These are phyloP conservation scores for Pandemis cinnamomeana DNA, from an alignment of 2,888 invertebrate species.

Conservation along the genomic window DNA sequence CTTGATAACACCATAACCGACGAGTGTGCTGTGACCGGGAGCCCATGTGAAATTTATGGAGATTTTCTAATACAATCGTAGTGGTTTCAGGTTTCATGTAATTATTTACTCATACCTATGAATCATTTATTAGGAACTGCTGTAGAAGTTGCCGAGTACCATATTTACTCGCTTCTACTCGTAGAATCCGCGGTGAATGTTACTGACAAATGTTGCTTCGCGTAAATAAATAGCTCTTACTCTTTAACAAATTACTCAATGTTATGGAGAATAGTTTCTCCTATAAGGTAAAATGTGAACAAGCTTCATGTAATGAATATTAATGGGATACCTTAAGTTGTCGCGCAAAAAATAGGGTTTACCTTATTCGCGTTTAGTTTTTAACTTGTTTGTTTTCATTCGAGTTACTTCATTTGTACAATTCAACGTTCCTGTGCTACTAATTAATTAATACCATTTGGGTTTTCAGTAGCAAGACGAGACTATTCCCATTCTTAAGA, in stretches of 20 bases:
- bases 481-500: too few species aligned
- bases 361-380: constrained; percentile 37
- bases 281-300: constrained; percentile 62
- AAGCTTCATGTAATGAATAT: constrained; percentile 65
- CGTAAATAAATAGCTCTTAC: constrained; percentile 71
- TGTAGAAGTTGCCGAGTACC: constrained; percentile 7
- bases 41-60: constrained; percentile 15
- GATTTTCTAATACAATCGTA: constrained; percentile 15
- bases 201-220: constrained; percentile 66
- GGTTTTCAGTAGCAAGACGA: too few species aligned
- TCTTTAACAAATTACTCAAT: constrained; percentile 66
- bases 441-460: too few species aligned
- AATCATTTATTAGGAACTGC: too few species aligned
- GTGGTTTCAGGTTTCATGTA: constrained; percentile 11
- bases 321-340: constrained; percentile 58
- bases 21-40: constrained; percentile 15
- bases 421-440: too few species aligned
- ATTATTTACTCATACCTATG: too few species aligned
- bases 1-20: constrained; percentile 42
- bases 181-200: constrained; percentile 38
- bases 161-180: too few species aligned
- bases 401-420: too few species aligned
- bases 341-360: constrained; percentile 53
- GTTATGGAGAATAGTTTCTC: constrained; percentile 57
- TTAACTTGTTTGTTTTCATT: constrained; percentile 41